Evolutionary conservation across 2,888 invertebrate genomes (phyloP).

Genomic region (Lycaena phlaeas): DNA sequence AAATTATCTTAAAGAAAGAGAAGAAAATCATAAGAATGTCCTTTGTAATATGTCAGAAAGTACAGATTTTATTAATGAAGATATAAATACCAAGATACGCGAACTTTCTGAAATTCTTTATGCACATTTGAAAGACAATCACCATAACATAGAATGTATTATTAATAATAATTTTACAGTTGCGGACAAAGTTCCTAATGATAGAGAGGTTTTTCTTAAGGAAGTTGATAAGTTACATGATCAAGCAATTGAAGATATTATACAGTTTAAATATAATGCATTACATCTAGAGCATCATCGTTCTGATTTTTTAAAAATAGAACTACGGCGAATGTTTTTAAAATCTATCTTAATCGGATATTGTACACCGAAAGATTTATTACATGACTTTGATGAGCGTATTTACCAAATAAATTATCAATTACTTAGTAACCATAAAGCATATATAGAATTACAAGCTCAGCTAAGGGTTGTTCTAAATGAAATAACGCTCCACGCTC

Average conservation of each 20-base stretch:
- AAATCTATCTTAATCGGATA: slow-evolving; percentile 37
- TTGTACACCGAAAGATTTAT: slow-evolving; percentile 36
- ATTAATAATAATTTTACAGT: slow-evolving; percentile 23
- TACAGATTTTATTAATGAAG: slow-evolving; percentile 31
- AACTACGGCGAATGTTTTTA: slow-evolving; percentile 43
- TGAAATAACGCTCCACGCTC: slow-evolving; percentile 29
- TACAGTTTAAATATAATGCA: slow-evolving; percentile 37
- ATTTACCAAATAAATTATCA: slow-evolving; percentile 55
- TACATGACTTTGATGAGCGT: slow-evolving; percentile 48
- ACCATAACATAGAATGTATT: slow-evolving; percentile 35
- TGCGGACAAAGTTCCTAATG: slow-evolving; percentile 14
- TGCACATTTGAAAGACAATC: slow-evolving; percentile 34
- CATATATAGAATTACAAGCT: slow-evolving; percentile 42
- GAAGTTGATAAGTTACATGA: slow-evolving; percentile 27
- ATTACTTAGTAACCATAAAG: slow-evolving; percentile 45
- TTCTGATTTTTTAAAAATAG: slow-evolving; percentile 36
- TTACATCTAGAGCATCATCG: slow-evolving; percentile 40
- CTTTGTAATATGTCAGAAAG: slow-evolving; percentile 27
- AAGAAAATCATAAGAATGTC: slow-evolving; percentile 31
- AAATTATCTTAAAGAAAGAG: slow-evolving; percentile 40
- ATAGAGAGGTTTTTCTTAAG: slow-evolving; percentile 29
- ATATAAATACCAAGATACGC: slow-evolving; percentile 36
- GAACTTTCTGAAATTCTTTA: slow-evolving; percentile 35
- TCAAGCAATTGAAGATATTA: slow-evolving; percentile 30
- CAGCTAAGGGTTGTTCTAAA: slow-evolving; percentile 38